These are phyloP conservation scores for Tachycineta bicolor DNA, from an alignment of 2,113 vertebrate genomes.

Conservation along the genomic window DNA sequence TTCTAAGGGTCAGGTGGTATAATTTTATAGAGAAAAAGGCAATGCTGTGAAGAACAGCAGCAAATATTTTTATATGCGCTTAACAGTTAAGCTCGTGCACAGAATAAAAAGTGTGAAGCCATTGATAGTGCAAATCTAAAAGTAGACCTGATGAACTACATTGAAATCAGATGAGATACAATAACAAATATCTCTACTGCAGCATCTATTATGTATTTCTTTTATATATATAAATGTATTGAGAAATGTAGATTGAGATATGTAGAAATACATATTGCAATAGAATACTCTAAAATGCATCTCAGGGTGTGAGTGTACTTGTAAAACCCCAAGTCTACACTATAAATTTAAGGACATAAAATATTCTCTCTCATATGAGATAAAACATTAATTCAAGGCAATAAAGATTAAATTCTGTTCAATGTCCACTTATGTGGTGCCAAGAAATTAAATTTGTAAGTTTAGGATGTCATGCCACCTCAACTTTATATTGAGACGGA, in stretches of 20 bases:
- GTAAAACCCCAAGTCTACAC: neutral
- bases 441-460: neutral
- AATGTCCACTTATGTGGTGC: neutral
- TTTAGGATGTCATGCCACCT: neutral
- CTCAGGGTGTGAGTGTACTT: neutral
- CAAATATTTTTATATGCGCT: neutral
- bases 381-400: neutral
- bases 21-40: neutral
- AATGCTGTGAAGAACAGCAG: neutral
- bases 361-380: neutral
- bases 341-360: neutral
- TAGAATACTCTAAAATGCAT: neutral
- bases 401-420: conserved; percentile 7
- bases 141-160: neutral
- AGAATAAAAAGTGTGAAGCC: neutral
- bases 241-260: too few species aligned
- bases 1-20: neutral
- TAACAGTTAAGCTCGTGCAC: neutral
- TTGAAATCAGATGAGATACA: neutral
- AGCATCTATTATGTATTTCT: neutral
- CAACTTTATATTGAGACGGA: neutral
- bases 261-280: neutral
- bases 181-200: neutral
- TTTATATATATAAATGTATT: neutral
- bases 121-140: neutral